Evolutionary conservation across 2,888 invertebrate species (phyloP).

Genomic region (Frankliniella intonsa): DNA sequence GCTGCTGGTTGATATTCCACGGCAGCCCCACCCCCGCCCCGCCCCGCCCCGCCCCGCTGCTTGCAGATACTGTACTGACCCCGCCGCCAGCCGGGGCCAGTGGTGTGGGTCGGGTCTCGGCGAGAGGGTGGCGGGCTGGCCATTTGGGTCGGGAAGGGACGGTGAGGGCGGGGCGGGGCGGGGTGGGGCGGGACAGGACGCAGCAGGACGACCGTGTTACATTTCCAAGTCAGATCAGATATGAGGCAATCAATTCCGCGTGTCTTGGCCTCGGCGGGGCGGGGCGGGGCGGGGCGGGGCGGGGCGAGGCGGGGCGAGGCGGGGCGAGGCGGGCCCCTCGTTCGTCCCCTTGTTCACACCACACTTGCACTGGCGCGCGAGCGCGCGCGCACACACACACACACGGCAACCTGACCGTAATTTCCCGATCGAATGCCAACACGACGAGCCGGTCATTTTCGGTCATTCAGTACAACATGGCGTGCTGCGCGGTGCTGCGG

Average conservation of each 20-base stretch:
- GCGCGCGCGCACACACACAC: too few species aligned
- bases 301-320: too few species aligned
- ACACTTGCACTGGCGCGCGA: too few species aligned
- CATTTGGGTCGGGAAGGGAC: background rate
- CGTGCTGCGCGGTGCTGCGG: too few species aligned
- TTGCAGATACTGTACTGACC: background rate
- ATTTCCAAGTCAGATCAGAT: constrained; percentile 20
- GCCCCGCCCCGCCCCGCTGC: background rate
- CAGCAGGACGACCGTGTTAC: background rate
- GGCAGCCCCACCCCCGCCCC: background rate
- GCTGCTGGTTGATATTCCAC: constrained; percentile 15
- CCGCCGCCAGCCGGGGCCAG: background rate
- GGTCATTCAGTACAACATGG: too few species aligned
- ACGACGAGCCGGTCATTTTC: too few species aligned
- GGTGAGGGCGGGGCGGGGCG: background rate
- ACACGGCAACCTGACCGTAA: too few species aligned
- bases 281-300: too few species aligned
- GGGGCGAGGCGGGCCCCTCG: too few species aligned
- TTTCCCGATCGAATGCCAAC: too few species aligned
- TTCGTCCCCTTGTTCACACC: too few species aligned
- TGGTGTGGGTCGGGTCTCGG: background rate
- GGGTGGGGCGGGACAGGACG: background rate
- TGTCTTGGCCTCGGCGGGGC: background rate
- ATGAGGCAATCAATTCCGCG: constrained; percentile 9
- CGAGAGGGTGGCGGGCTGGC: background rate